These are phyloP conservation scores for Todiramphus saurophagus DNA, from an alignment of 2,113 vertebrate genomes.

Conservation along the genomic window DNA sequence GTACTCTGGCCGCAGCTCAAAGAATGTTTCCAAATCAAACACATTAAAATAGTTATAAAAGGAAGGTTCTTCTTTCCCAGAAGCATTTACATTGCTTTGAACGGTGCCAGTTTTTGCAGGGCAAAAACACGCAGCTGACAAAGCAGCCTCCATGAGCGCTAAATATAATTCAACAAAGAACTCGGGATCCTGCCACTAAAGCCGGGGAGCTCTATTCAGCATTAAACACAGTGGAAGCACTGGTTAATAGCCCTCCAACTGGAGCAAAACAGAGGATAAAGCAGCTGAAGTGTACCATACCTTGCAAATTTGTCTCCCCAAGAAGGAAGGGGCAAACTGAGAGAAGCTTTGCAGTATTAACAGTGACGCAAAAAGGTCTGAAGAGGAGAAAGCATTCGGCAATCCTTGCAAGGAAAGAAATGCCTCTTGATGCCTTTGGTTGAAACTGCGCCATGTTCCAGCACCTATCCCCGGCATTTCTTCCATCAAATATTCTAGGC, in stretches of 20 bases:
- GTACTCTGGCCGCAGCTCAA: background rate
- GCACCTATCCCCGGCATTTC: background rate
- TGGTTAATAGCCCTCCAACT: background rate
- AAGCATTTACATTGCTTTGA: background rate
- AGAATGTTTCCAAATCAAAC: background rate
- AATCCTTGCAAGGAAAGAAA: background rate
- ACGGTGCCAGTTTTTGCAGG: constrained; percentile 9
- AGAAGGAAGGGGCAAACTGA: background rate
- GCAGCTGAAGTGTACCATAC: background rate
- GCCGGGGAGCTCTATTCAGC: background rate
- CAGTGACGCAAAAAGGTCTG: background rate
- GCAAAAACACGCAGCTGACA: constrained; percentile 1
- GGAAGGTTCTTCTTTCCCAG: background rate
- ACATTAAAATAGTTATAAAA: constrained; percentile 9
- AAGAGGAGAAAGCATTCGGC: background rate
- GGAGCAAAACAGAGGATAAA: background rate
- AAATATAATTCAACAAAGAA: constrained; percentile 39
- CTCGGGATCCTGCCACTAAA: background rate
- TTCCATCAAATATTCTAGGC: background rate
- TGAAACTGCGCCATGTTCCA: background rate
- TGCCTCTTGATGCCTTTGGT: background rate
- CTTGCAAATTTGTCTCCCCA: background rate
- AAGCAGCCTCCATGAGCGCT: constrained; percentile 8
- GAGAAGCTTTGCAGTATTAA: background rate
- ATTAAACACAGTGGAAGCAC: background rate